Evolutionary conservation across 2,797 vertebrate species (phyloP).

Genomic region (Galagoides demidoff): DNA sequence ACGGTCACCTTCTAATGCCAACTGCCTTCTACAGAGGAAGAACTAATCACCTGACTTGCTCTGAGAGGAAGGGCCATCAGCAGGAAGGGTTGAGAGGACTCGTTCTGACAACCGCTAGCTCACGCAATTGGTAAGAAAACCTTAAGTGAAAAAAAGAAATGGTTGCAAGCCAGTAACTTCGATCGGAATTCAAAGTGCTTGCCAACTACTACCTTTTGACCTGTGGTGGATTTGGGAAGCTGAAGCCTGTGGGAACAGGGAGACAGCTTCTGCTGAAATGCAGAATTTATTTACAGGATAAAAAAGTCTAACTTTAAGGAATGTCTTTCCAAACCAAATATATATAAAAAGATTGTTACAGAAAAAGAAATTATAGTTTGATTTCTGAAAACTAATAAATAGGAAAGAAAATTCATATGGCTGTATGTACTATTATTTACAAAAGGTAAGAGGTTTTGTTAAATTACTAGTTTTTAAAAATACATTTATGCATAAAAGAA

Average conservation of each 20-base stretch:
- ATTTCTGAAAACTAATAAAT: conserved; percentile 46
- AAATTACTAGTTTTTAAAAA: conserved; percentile 32
- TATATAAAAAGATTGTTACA: not conserved
- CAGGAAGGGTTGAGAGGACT: not conserved
- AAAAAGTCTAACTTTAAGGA: conserved; percentile 50
- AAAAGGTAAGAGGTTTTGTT: not conserved
- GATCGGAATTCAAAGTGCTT: not conserved
- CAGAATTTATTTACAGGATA: conserved; percentile 20
- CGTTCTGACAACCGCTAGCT: not conserved
- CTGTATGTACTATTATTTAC: not conserved
- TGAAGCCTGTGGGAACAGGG: not conserved
- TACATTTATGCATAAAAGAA: not conserved
- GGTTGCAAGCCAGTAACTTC: not conserved
- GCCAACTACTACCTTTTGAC: not conserved
- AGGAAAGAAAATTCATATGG: conserved; percentile 32
- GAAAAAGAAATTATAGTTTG: not conserved
- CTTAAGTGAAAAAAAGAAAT: not conserved
- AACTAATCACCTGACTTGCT: not conserved
- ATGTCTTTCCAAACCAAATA: not conserved
- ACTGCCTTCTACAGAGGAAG: not conserved
- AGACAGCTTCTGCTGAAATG: not conserved
- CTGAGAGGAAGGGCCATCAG: not conserved
- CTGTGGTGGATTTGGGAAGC: not conserved
- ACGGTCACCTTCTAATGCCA: not conserved
- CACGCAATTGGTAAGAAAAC: not conserved